phyloP scores from a whole-genome alignment of 1,140 invertebrate species.

The Drosophila ambigua region DNA sequence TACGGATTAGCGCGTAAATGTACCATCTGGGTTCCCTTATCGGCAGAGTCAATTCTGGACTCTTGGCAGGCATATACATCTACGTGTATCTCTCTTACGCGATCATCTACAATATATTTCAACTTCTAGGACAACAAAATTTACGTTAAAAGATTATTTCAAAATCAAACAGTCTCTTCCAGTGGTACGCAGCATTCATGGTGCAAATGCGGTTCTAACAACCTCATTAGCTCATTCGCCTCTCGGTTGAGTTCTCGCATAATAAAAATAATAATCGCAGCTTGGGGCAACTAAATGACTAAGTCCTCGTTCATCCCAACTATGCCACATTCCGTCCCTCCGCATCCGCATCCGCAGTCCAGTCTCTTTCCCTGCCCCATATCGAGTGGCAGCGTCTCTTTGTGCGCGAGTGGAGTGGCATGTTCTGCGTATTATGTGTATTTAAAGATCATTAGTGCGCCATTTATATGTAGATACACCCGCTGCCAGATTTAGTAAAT shows the following conservation, averaged over 20 bases:
- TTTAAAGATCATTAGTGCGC: conserved; percentile 78
- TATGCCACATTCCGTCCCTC: conserved; percentile 10
- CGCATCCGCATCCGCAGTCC: conserved; percentile 4
- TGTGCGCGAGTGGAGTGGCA: conserved; percentile 12
- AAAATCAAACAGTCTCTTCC: neutral
- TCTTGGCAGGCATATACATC: no score
- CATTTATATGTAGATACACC: conserved; percentile 62
- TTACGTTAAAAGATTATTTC: no score
- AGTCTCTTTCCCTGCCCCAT: conserved; percentile 1
- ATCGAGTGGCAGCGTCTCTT: conserved; percentile 15
- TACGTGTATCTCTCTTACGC: no score
- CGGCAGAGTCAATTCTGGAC: no score
- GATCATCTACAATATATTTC: no score
- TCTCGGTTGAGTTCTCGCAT: conserved; percentile 34
- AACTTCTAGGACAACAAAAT: no score
- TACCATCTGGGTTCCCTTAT: no score
- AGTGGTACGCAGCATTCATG: neutral
- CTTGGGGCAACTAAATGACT: conserved; percentile 29
- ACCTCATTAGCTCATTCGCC: conserved; percentile 38
- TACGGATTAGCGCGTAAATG: no score
- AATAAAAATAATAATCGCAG: conserved; percentile 15
- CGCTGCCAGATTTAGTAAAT: no score
- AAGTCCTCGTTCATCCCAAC: conserved; percentile 19
- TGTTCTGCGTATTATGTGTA: conserved; percentile 64
- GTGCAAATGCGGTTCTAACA: conserved; percentile 8